phyloP scores from a whole-genome alignment of 1,140 invertebrate genomes.

The Drosophila sp. region DNA sequence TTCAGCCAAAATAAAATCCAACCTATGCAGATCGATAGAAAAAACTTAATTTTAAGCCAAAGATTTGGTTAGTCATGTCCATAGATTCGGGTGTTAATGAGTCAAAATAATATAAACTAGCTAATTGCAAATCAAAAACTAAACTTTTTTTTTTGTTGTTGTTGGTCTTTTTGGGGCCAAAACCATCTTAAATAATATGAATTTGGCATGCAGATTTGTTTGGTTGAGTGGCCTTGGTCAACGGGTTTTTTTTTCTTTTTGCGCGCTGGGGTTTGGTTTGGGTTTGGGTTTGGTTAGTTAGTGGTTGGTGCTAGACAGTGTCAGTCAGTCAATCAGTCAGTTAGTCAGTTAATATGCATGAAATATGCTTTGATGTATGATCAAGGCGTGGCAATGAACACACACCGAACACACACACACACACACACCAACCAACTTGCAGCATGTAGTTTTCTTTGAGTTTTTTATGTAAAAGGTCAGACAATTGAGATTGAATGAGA shows the following conservation, averaged over 20 bases:
- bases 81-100: background rate
- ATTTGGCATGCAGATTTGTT: slow-evolving; percentile 52
- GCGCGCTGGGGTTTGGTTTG: slow-evolving; percentile 14
- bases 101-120: background rate
- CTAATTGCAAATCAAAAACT: background rate
- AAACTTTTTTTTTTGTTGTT: background rate
- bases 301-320: slow-evolving; percentile 8
- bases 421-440: background rate
- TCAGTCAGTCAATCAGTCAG: slow-evolving; percentile 34
- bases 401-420: background rate
- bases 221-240: slow-evolving; percentile 58
- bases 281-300: slow-evolving; percentile 11
- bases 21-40: too few species aligned
- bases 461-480: slow-evolving; percentile 39
- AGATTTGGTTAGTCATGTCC: background rate
- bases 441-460: slow-evolving; percentile 4
- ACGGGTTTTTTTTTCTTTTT: slow-evolving; percentile 28
- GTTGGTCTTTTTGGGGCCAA: background rate
- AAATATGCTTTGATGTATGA: slow-evolving; percentile 23
- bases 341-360: slow-evolving; percentile 42
- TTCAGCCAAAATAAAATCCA: too few species aligned
- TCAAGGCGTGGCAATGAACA: slow-evolving; percentile 42
- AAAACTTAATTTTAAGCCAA: too few species aligned
- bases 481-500: slow-evolving; percentile 20
- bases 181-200: slow-evolving; percentile 26